Conservation (phyloP, 2,113 vertebrate genomes). For the Hydrochoerus hydrochaeris region DNA sequence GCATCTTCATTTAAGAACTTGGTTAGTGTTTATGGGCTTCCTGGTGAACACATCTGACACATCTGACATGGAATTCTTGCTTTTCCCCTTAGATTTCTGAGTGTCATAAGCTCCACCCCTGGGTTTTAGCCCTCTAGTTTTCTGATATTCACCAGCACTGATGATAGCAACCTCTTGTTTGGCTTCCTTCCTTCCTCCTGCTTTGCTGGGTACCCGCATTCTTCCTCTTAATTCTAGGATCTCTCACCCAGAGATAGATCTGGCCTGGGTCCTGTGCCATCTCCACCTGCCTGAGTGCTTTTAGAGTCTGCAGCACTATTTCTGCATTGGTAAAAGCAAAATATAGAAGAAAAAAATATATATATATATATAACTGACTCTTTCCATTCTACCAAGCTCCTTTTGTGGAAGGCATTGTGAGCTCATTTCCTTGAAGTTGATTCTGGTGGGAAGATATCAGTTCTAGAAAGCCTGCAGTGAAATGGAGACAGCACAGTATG, state of each 20-base stretch:
- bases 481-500: neutral
- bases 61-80: neutral
- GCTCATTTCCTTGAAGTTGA: neutral
- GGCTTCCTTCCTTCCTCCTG: fast-evolving
- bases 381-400: neutral
- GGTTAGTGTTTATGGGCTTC: neutral
- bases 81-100: neutral
- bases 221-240: neutral
- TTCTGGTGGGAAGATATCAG: neutral
- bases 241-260: neutral
- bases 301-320: neutral
- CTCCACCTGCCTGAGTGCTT: neutral
- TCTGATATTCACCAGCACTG: fast-evolving
- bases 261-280: neutral
- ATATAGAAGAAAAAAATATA: neutral
- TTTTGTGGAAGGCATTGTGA: neutral
- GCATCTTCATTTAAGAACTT: neutral
- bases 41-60: neutral
- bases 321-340: neutral
- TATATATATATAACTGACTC: neutral
- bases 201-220: neutral
- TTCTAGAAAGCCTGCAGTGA: too few species aligned
- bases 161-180: neutral
- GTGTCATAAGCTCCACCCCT: too few species aligned
- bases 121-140: neutral